Evolutionary conservation across 2,888 invertebrate genomes (phyloP).

Genomic region (Ectropis crepuscularia): DNA sequence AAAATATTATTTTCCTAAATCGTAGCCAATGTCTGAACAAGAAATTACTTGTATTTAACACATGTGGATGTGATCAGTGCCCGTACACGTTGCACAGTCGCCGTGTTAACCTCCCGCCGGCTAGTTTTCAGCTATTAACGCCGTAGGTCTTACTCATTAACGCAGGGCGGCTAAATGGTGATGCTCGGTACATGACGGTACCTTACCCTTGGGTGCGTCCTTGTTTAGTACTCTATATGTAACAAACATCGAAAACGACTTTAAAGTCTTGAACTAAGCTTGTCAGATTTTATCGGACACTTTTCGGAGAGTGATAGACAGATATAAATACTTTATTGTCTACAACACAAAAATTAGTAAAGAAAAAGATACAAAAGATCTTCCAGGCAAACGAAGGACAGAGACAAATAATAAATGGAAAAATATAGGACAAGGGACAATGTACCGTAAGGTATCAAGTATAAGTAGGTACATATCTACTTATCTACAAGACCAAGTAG

Average conservation of each 20-base stretch:
- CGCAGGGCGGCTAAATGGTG: constrained; percentile 73
- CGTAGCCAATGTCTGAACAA: constrained; percentile 30
- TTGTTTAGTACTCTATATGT: constrained; percentile 33
- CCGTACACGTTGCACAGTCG: constrained; percentile 53
- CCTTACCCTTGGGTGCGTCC: constrained; percentile 51
- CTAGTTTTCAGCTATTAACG: constrained; percentile 81
- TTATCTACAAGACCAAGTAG: too few species aligned
- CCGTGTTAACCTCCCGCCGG: constrained; percentile 70
- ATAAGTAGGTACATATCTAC: too few species aligned
- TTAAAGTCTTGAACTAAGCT: neutral
- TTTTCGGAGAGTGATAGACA: too few species aligned
- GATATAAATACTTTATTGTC: too few species aligned
- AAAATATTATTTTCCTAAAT: constrained; percentile 8
- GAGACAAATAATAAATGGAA: too few species aligned
- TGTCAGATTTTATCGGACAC: too few species aligned
- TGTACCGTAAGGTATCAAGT: too few species aligned
- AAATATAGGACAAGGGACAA: too few species aligned
- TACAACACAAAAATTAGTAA: too few species aligned
- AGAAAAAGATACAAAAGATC: too few species aligned
- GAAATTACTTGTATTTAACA: constrained; percentile 42
- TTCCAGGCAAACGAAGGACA: too few species aligned
- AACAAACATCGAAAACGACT: constrained; percentile 20
- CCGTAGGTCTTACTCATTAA: constrained; percentile 80
- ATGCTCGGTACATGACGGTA: constrained; percentile 59
- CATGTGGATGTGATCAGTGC: constrained; percentile 47